Base-by-base conservation (phyloP, 1,140 invertebrate species). In the Eufriesea mexicana region DNA sequence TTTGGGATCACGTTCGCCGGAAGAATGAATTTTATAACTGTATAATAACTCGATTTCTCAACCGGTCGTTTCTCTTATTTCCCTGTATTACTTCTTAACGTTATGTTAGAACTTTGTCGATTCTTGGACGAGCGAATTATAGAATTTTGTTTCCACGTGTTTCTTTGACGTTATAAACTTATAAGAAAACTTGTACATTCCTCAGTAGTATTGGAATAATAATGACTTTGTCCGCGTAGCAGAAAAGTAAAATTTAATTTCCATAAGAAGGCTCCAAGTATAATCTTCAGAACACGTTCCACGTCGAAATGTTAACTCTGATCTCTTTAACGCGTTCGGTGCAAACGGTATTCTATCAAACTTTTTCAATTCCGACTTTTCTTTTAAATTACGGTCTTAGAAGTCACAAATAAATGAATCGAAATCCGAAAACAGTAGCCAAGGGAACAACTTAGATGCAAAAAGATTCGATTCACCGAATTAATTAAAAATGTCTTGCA, bases 341-440 rank as follows among this genome's bases (percentile, higher is more conserved):
- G 23, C 23, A 25, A n/a, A 16, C 16, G 42, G 73, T 61, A 61
- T 28, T 75, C 55, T 20, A 75, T 75, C 73, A 61, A 75, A 75
- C 73, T 75, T 75, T 75, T 62, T 28, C 73, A 61, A 75, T 75
- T 49, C 25, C 73, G 18, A 28, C 45, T 62, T 47, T 42, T 62
- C 73, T 25, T 45, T 45, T 61, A 61, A 61, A 61, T 61, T 49
- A 62, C 5, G 20, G 45, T 8, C 49, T 20, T 61, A 62, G 20
- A 18, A 20, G 45, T 28, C 42, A 20, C 57, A 14, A 18, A 47
- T 61, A 62, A 61, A 28, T 75, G 25, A 75, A 75, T 75, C 57
- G 18, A 75, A 49, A 62, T 28, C 51, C 7, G 1, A 55, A 72
- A 42, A 14, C 2, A 45, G n/a, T 2, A 23, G 5, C 23, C 12